These are phyloP conservation scores for Diphyllodes magnificus DNA, from an alignment of 2,113 vertebrate species.

Conservation along the genomic window DNA sequence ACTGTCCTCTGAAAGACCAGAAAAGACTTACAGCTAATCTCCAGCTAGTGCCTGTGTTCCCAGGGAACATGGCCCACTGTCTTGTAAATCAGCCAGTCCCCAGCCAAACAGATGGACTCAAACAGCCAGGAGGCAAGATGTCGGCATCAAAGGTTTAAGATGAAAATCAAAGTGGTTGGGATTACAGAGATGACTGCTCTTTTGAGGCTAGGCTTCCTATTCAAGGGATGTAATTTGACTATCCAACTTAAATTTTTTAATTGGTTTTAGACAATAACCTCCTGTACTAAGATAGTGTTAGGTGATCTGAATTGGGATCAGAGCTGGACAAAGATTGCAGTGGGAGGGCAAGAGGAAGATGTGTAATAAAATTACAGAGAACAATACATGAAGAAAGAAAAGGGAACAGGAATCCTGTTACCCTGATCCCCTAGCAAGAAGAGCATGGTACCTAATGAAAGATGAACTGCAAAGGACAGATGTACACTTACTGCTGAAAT, in stretches of 20 bases:
- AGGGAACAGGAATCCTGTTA: neutral
- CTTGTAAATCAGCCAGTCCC: neutral
- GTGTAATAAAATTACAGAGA: neutral
- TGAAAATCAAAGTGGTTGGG: neutral
- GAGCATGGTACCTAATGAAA: neutral
- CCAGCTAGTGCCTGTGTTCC: neutral
- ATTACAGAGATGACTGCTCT: neutral
- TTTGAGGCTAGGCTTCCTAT: neutral
- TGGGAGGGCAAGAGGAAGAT: neutral
- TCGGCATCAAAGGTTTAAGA: neutral
- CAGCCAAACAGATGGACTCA: neutral
- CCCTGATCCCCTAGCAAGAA: neutral
- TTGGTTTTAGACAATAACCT: neutral
- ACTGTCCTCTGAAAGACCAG: neutral
- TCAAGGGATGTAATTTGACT: constrained; percentile 14
- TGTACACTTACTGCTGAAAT: neutral
- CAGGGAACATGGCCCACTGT: neutral
- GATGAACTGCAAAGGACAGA: neutral
- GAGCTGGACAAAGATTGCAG: neutral
- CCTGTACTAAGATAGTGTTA: neutral
- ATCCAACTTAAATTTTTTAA: neutral
- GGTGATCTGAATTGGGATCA: neutral
- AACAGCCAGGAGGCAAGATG: neutral
- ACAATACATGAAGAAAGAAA: neutral
- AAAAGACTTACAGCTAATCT: neutral